Conservation (phyloP, 1,140 invertebrate genomes). For the Bradysia coprophila region DNA sequence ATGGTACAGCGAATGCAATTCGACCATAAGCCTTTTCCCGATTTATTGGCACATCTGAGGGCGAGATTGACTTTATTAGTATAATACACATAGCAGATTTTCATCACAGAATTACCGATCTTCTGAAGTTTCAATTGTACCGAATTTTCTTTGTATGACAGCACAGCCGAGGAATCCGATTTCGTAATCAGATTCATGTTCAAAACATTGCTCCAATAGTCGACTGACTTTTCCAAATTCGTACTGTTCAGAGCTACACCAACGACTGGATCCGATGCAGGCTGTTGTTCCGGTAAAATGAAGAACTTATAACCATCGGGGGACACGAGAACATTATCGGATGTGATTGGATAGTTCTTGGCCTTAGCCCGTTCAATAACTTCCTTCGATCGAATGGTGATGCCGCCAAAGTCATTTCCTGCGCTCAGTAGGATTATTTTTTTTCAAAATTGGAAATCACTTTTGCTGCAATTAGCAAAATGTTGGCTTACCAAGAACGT, state of each 20-base stretch:
- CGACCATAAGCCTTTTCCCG: conserved; percentile 86
- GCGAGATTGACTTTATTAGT: conserved; percentile 14
- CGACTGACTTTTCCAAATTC: conserved; percentile 52
- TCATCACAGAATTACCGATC: no score
- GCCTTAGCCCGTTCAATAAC: conserved; percentile 50
- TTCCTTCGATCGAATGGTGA: conserved; percentile 66
- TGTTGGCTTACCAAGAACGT: conserved; percentile 44
- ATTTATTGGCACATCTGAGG: conserved; percentile 46
- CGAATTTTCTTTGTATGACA: conserved; percentile 56
- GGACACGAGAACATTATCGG: conserved; percentile 26
- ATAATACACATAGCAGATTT: no score
- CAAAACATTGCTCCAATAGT: conserved; percentile 68
- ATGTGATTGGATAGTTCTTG: conserved; percentile 23
- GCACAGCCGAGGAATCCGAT: conserved; percentile 31
- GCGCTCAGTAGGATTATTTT: not conserved
- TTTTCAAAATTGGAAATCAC: no score
- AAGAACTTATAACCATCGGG: conserved; percentile 85
- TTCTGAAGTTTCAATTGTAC: conserved; percentile 55
- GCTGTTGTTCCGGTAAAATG: conserved; percentile 51
- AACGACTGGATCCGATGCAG: conserved; percentile 55
- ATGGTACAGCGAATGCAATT: conserved; percentile 82
- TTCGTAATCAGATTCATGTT: conserved; percentile 50
- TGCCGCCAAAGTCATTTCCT: conserved; percentile 78
- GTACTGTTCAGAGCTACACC: conserved; percentile 66
- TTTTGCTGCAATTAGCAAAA: no score